A percentile compares a stretch with the other conserved stretches of the same genome.
Evolutionary conservation across 2,113 vertebrate genomes (phyloP).

Genomic region (Turnix velox): DNA sequence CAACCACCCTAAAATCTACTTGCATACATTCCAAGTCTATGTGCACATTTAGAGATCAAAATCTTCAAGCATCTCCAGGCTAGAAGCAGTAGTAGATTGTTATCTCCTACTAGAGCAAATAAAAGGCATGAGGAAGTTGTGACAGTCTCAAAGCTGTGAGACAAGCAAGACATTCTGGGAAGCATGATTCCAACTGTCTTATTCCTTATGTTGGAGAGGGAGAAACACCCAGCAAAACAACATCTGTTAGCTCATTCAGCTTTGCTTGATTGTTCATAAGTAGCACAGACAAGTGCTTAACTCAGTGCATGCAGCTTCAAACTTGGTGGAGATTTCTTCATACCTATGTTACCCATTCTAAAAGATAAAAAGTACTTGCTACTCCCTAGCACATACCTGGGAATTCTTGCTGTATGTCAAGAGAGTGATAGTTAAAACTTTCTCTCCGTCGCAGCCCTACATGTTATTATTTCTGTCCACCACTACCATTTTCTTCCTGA

Average conservation of each 20-base stretch:
- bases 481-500: background rate
- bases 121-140: background rate
- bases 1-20: background rate
- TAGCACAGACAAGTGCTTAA: background rate
- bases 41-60: background rate
- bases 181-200: background rate
- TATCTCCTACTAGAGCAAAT: background rate
- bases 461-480: background rate
- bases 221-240: background rate
- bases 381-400: background rate
- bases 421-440: background rate
- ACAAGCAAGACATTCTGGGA: background rate
- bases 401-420: background rate
- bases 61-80: background rate
- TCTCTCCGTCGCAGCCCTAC: background rate
- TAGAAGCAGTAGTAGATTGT: background rate
- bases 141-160: background rate
- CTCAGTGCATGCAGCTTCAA: background rate
- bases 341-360: background rate
- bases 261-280: fast-evolving
- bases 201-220: background rate
- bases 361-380: background rate
- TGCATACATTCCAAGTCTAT: background rate
- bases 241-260: background rate
- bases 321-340: background rate